These are phyloP conservation scores for Sebastes nivosus DNA, from an alignment of 2,797 vertebrate species.

Conservation along the genomic window DNA sequence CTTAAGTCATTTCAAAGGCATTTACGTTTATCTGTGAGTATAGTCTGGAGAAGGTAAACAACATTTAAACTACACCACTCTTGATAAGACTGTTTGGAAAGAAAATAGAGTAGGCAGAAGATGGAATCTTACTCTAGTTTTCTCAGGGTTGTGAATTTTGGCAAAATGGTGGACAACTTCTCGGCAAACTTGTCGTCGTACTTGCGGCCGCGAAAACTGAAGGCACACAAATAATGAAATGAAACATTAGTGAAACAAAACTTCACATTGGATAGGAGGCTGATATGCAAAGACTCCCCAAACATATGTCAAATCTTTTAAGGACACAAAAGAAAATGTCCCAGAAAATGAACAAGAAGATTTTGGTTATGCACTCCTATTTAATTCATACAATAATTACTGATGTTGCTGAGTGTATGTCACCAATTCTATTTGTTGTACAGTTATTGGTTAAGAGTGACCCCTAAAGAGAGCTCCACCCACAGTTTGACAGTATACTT, in stretches of 20 bases:
- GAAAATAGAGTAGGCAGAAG: not conserved
- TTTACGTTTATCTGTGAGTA: not conserved
- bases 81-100: not conserved
- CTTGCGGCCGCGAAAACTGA: constrained; percentile 89
- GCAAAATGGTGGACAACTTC: constrained; percentile 83
- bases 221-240: not conserved
- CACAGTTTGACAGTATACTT: no score
- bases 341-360: not conserved
- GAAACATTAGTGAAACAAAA: not conserved
- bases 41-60: not conserved
- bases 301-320: not conserved
- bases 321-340: not conserved
- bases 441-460: not conserved
- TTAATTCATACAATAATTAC: not conserved
- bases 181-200: constrained; percentile 87
- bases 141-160: constrained; percentile 78
- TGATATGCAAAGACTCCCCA: not conserved
- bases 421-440: not conserved
- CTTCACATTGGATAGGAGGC: not conserved
- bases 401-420: not conserved
- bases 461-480: no score
- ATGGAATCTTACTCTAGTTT: constrained; percentile 84
- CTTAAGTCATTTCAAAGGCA: not conserved
- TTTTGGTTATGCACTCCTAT: not conserved
- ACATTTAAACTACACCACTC: not conserved